A percentile compares a stretch with the other conserved stretches of the same genome.
Conservation (phyloP, 1,140 invertebrate genomes). For the Schlechtendalia chinensis region DNA sequence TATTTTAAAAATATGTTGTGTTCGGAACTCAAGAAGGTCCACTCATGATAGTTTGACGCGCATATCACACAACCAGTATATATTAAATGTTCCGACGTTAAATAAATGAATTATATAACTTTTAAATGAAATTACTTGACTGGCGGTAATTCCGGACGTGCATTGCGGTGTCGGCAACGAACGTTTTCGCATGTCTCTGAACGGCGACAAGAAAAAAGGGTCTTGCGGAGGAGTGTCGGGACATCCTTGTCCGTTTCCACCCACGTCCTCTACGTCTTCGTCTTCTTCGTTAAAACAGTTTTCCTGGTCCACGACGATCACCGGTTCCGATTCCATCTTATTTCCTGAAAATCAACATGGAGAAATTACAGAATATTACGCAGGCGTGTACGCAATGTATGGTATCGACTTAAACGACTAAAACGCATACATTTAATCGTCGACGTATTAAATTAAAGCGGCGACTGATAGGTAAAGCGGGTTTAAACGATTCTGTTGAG, state of each 20-base stretch:
- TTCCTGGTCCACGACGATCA: conserved; percentile 78
- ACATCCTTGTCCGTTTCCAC: conserved; percentile 57
- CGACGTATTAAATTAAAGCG: no score
- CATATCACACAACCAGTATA: no score
- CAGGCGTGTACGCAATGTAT: no score
- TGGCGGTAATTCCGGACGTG: conserved; percentile 78
- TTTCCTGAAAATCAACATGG: not conserved
- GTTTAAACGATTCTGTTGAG: no score
- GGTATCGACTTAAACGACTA: no score
- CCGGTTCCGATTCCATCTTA: conserved; percentile 60
- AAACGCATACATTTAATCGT: no score
- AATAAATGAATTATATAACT: no score
- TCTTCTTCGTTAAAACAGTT: conserved; percentile 58
- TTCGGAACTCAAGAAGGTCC: no score
- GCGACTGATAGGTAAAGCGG: no score
- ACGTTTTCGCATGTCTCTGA: conserved; percentile 73
- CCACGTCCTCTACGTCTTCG: conserved; percentile 63
- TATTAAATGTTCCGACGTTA: no score
- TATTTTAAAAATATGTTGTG: no score
- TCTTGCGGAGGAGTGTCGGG: conserved; percentile 63
- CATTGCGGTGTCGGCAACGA: conserved; percentile 78
- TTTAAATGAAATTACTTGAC: conserved; percentile 61
- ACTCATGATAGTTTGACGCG: no score
- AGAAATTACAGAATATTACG: not conserved
- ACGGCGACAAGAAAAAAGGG: conserved; percentile 75